These are phyloP conservation scores for Lepidocyrtinus sp. DNA, from an alignment of 2,888 invertebrate species.

Conservation along the genomic window DNA sequence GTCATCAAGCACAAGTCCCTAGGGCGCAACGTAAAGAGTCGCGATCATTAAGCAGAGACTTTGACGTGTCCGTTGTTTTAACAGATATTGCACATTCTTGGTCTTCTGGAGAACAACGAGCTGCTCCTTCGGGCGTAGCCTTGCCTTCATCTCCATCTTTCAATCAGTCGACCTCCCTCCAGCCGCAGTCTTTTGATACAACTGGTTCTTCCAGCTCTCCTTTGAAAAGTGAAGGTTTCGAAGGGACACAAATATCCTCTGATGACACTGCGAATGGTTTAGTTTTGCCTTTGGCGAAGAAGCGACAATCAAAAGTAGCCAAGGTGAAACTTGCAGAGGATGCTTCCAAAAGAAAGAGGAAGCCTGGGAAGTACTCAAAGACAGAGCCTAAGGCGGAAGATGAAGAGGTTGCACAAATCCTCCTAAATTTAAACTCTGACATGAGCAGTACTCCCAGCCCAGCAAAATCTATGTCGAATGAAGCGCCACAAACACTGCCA, in stretches of 20 bases:
- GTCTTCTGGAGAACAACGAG: conserved; percentile 19
- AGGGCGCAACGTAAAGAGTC: conserved; percentile 35
- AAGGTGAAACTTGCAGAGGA: neutral
- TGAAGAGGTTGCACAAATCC: conserved; percentile 51
- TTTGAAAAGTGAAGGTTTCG: no score
- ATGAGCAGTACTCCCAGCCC: conserved; percentile 46
- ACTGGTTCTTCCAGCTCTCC: no score
- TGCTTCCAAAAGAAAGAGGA: conserved; percentile 28
- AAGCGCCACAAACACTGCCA: neutral
- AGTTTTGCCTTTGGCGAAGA: no score
- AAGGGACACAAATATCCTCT: no score
- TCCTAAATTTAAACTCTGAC: conserved; percentile 45
- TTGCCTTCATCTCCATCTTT: conserved; percentile 6
- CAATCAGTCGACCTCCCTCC: no score
- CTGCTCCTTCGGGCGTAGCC: neutral
- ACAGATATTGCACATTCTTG: conserved; percentile 41
- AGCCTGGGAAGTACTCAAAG: neutral
- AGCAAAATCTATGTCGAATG: conserved; percentile 36
- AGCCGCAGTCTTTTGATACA: no score
- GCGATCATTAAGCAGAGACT: conserved; percentile 35
- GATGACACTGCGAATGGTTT: no score
- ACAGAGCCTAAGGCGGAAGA: conserved; percentile 19
- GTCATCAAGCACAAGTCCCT: no score
- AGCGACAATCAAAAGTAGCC: neutral
- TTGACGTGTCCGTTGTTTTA: conserved; percentile 46